Evolutionary conservation across 2,113 vertebrate species (phyloP), one percentile per base, ranked within the genome.

Genomic region (Hemicordylus capensis): DNA sequence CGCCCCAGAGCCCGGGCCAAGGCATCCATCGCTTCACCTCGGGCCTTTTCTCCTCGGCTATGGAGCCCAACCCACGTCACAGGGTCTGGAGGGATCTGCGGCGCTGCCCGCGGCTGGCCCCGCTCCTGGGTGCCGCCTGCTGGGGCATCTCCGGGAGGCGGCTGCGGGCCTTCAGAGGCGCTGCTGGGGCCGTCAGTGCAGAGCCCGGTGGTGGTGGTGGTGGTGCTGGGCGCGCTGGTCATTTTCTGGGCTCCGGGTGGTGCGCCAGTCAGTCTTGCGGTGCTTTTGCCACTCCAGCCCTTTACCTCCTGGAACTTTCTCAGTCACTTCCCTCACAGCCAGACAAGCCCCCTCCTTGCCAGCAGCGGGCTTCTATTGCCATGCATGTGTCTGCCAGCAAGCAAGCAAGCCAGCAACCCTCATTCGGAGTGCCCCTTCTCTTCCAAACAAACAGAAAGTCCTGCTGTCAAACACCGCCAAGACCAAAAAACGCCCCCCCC

Each of bases 1-100:
- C 42, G 2, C 75, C 92, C 78, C 8, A 96, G 89, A 8, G 11
- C 86, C 22, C 89, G 91, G 19, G 89, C 94, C 78, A 96, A 90
- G 81, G 93, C 88, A 58, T 92, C 93, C 93, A 96, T 89, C 69
- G 95, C 95, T 64, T 90, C 86, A 0, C 89, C 82, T 64, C 95
- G 86, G 89, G 93, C 93, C 67, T 83, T 90, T 15, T 88, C 89
- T 87, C 96, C 93, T 66, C 92, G 72, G 88, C 94, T 96, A 88
- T 92, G 94, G 56, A 96, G 91, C 51, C 92, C 90, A 0, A 88
- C 73, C 59, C 95, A 93, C 72, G 88, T 93, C 15, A 91, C 93
- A 4, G 74, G 42, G 3, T 76, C 90, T 46, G 84, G 75, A 37
- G 10, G 48, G 58, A n/a, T 59, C 15, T 3, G 39, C 8, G 48